These are phyloP conservation scores for Lytechinus pictus DNA, from an alignment of 35 echinoderm and acorn worm genomes.

Conservation along the genomic window DNA sequence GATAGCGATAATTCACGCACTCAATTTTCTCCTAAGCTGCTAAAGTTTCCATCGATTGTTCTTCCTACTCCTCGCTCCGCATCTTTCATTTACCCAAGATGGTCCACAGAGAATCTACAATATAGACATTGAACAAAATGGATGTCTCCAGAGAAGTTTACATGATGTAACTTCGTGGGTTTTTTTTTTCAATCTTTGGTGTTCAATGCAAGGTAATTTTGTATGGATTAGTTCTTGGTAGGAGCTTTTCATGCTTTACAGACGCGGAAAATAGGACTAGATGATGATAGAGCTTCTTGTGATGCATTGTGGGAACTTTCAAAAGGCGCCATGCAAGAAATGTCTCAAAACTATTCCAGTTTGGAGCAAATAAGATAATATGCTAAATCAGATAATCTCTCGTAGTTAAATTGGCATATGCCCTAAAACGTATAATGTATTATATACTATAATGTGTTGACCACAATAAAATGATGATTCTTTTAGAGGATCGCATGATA, in stretches of 20 bases:
- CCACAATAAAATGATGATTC: neutral
- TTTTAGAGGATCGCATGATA: too few species aligned
- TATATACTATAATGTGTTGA: neutral
- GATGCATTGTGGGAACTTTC: neutral
- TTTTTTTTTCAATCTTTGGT: slow-evolving; percentile 21
- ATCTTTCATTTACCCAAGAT: neutral
- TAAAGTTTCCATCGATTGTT: slow-evolving; percentile 15
- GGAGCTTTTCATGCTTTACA: neutral
- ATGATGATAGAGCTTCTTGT: neutral
- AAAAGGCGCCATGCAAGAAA: neutral
- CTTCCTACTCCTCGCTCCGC: neutral
- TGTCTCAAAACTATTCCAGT: neutral
- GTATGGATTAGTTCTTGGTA: slow-evolving; percentile 1
- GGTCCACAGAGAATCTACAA: slow-evolving; percentile 24
- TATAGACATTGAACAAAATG: neutral
- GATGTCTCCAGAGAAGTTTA: neutral
- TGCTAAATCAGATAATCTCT: neutral
- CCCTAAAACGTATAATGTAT: too few species aligned
- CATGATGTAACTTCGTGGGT: neutral
- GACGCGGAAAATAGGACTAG: neutral
- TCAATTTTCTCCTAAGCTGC: slow-evolving; percentile 56
- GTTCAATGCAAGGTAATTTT: neutral
- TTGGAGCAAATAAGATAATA: neutral
- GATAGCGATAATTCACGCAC: slow-evolving; percentile 49
- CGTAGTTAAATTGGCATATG: neutral